Evolutionary conservation across 1,140 invertebrate species (phyloP), one percentile per base, ranked within the genome.

Genomic region (Drosophila mojavensis): DNA sequence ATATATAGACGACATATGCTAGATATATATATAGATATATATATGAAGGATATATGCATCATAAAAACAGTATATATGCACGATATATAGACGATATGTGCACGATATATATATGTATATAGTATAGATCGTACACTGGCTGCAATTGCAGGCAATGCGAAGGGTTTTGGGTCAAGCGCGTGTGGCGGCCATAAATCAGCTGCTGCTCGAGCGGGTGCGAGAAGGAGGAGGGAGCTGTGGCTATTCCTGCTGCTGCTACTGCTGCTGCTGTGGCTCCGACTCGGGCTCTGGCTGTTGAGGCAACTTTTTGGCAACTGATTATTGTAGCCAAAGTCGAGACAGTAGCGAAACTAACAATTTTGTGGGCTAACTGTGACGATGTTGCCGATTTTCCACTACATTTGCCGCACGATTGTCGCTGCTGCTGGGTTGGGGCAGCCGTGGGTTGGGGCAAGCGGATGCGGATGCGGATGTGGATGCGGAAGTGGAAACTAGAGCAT

Each of bases 321-420:
- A 67, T 39, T 64, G 64, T 26, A 59, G 69, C 20, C 28, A 61
- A 58, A 64, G 79, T 59, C 73, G 67, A 77, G 78, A 65, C 67
- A 63, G 75, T 65, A 79, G 82, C 79, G 83, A 82, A 86, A 86
- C 82, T 88, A 86, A 83, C 83, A 78, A 78, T 78, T 78, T 39
- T 78, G 67, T 71, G 73, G 73, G 67, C 73, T 65, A 64, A 71
- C 66, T 75, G 60, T 63, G 72, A 65, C 67, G 72, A 75, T 70
- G 65, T 78, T 75, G 76, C 67, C 76, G 83, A 86, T 86, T 86
- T 86, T 76, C 82, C 83, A 83, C 83, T 86, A 86, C 83, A 86
- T 86, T 86, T 86, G 83, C 79, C 62, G 73, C 83, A 80, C 83
- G 79, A 79, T 71, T 81, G 79, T 79, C 79, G 62, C 59, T 70